Conservation (phyloP, 2,888 invertebrate species). For the Cepaea hortensis region DNA sequence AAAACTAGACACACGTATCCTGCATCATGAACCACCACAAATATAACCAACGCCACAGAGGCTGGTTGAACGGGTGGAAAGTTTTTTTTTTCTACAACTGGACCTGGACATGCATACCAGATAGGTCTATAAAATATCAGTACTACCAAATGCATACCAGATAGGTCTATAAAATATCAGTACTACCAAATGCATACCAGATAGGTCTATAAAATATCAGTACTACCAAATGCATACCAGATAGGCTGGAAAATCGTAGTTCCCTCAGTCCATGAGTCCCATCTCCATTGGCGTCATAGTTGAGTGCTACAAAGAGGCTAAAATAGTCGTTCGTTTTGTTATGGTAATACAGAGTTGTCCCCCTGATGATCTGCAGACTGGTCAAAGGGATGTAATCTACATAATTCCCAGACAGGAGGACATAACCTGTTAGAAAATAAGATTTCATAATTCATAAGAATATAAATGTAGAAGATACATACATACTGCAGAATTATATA, state of each 20-base stretch:
- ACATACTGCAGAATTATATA: neutral
- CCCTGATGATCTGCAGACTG: conserved; percentile 93
- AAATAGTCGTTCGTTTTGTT: conserved; percentile 78
- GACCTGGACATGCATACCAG: too few species aligned
- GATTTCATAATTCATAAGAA: neutral
- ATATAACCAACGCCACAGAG: too few species aligned
- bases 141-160: conserved; percentile 57
- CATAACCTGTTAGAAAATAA: conserved; percentile 81
- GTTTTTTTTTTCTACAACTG: too few species aligned
- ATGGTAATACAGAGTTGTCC: conserved; percentile 91
- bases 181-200: too few species aligned
- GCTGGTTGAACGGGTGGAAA: too few species aligned
- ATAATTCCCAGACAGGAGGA: conserved; percentile 94
- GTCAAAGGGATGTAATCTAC: conserved; percentile 90
- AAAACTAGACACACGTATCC: too few species aligned
- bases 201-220: too few species aligned
- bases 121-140: too few species aligned
- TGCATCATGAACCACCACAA: too few species aligned
- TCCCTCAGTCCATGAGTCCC: conserved; percentile 76
- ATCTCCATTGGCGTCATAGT: conserved; percentile 81
- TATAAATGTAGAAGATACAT: neutral
- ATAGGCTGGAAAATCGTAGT: conserved; percentile 64
- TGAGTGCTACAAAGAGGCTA: conserved; percentile 71
- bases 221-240: conserved; percentile 57
- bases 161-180: conserved; percentile 57